Conservation (phyloP, 2,113 vertebrate genomes). For the Tapirus terrestris region DNA sequence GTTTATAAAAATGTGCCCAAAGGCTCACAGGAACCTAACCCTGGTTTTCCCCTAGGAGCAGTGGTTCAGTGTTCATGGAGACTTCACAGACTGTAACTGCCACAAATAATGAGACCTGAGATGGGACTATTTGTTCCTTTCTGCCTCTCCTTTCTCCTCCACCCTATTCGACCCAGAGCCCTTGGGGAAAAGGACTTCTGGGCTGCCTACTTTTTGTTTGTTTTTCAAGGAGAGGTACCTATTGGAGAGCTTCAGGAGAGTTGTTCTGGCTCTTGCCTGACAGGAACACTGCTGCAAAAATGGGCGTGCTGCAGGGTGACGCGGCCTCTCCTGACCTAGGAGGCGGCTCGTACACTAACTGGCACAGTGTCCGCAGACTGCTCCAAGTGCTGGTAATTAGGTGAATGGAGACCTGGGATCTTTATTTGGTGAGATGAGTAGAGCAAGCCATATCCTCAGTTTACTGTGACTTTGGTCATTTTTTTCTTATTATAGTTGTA, state of each 20-base stretch:
- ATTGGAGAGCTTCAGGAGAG: not conserved
- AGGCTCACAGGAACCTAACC: not conserved
- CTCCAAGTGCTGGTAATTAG: not conserved
- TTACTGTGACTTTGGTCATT: not conserved
- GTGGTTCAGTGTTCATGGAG: not conserved
- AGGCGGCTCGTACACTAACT: not conserved
- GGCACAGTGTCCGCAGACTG: accelerated
- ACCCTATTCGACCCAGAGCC: not conserved
- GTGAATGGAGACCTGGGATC: not conserved
- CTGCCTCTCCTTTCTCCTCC: not conserved
- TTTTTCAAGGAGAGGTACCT: not conserved
- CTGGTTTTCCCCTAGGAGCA: not conserved
- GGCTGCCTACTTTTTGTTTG: not conserved
- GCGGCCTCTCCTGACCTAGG: not conserved
- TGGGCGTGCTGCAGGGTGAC: not conserved
- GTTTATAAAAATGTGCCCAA: not conserved
- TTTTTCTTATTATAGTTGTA: not conserved
- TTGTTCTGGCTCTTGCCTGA: not conserved
- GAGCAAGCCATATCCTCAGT: not conserved
- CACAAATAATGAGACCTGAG: not conserved
- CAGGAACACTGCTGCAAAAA: not conserved
- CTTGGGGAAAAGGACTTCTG: not conserved
- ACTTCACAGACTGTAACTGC: not conserved
- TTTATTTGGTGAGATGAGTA: not conserved
- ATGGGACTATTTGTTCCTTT: not conserved